phyloP scores from a whole-genome alignment of 92 coral and sea anemone genomes.

The Micromussa lordhowensis region DNA sequence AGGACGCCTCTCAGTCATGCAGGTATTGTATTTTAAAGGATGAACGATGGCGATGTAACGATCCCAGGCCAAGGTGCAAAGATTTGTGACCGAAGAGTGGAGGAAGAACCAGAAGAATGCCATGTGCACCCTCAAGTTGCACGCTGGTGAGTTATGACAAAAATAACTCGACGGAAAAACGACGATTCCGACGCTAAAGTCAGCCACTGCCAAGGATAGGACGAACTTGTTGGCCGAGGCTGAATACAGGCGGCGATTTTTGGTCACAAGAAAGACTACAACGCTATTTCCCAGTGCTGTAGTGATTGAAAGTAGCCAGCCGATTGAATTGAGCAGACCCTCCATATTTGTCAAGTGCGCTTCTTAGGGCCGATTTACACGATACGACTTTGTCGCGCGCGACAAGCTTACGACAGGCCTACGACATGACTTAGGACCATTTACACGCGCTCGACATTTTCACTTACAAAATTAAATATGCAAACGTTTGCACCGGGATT shows the following conservation, averaged over 20 bases:
- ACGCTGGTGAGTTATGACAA: neutral
- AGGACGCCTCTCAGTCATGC: conserved; percentile 7
- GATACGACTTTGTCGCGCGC: no score
- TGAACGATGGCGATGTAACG: conserved; percentile 27
- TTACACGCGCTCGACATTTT: no score
- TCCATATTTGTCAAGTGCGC: neutral
- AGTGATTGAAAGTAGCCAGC: conserved; percentile 9
- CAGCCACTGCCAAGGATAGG: conserved; percentile 27
- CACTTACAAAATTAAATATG: no score
- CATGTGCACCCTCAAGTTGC: neutral
- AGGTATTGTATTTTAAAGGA: conserved; percentile 9
- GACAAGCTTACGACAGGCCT: no score
- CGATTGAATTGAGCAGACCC: neutral
- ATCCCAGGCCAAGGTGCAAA: conserved; percentile 22
- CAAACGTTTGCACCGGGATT: no score
- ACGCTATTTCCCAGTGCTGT: neutral
- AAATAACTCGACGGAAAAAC: conserved; percentile 2
- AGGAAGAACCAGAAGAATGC: conserved; percentile 21
- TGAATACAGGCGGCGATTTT: neutral
- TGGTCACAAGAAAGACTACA: neutral
- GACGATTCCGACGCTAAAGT: conserved; percentile 4
- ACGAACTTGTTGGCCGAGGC: conserved; percentile 23
- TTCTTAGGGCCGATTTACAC: no score
- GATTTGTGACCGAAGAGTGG: conserved; percentile 30
- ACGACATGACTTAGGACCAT: no score